Base-by-base conservation (phyloP, 2,797 vertebrate genomes). In the Champsocephalus esox region DNA sequence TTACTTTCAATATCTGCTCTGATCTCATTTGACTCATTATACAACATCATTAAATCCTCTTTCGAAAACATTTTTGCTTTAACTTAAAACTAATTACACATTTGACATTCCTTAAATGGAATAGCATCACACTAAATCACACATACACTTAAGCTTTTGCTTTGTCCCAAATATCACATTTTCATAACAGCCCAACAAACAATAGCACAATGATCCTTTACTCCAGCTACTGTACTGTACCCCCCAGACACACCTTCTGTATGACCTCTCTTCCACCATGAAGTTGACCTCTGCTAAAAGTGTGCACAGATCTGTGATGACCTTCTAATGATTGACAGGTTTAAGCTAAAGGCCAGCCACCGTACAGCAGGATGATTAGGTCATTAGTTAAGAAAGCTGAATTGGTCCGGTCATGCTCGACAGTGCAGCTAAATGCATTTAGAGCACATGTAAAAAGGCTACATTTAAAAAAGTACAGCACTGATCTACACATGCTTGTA, bases 341-440 rank as follows among this genome's bases (percentile, higher is more conserved):
- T 65, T 14, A 45, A 75, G 70, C 58, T 63, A 34, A 67, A 67
- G 32, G 13, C n/a, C 45, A 49, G 77, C 48, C n/a, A 19, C 64
- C 16, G 56, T 66, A 77, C 14, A 66, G 66, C 3, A 46, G 48
- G 48, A 74, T 63, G 68, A 73, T 83, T 43, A 63, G 64, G 63
- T 77, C 77, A 85, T 89, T 88, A 84, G 84, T 86, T 82, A 70
- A 83, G 87, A 76, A 56, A 41, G 55, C 55, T 54, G 19, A 48
- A 34, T 9, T 1, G 49, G 46, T 11, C 19, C 32, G 50, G 16
- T 77, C 68, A 75, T 12, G 83, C 61, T 44, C 34, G 43, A 81
- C 54, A 6, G 48, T 28, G 24, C 24, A 28, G 24, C 24, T 28
- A 28, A 28, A 28, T 28, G 24, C 3, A 28, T 28, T 28, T 28